phyloP scores from a whole-genome alignment of 2,113 vertebrate species.

The Oncorhynchus gorbuscha region DNA sequence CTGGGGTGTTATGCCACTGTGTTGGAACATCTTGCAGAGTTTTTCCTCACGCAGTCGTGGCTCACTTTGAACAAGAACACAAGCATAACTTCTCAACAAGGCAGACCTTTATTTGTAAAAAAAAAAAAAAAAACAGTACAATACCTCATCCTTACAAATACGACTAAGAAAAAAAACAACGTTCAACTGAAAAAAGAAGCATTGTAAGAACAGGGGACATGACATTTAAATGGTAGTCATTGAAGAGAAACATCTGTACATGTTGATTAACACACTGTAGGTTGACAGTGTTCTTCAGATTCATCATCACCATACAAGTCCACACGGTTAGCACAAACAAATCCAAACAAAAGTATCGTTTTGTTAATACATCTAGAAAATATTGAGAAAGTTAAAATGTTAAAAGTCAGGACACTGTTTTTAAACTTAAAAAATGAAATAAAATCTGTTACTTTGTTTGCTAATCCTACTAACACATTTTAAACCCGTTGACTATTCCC shows the following conservation, averaged over 20 bases:
- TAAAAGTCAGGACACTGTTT: slow-evolving; percentile 11
- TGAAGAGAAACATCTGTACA: slow-evolving; percentile 29
- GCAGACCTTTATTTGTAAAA: slow-evolving; percentile 56
- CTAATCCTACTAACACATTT: slow-evolving; percentile 20
- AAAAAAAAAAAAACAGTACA: slow-evolving; percentile 55
- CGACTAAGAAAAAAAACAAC: slow-evolving; percentile 41
- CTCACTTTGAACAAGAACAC: background rate
- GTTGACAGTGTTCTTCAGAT: slow-evolving; percentile 26
- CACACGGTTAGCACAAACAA: slow-evolving; percentile 33
- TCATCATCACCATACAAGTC: slow-evolving; percentile 17
- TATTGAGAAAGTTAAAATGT: slow-evolving; percentile 26
- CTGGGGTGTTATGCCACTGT: too few relatives aligned
- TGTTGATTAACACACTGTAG: slow-evolving; percentile 19
- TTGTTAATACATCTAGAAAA: slow-evolving; percentile 47
- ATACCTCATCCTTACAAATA: slow-evolving; percentile 57
- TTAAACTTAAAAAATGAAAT: slow-evolving; percentile 7
- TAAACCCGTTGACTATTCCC: background rate
- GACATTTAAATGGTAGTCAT: background rate
- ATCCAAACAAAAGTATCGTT: slow-evolving; percentile 35
- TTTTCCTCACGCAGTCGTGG: too few relatives aligned
- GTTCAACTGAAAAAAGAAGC: slow-evolving; percentile 31
- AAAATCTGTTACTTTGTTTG: background rate
- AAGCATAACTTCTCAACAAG: slow-evolving; percentile 6
- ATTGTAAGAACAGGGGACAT: slow-evolving; percentile 18
- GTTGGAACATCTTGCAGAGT: too few relatives aligned